Base-by-base conservation (phyloP, 2,797 vertebrate genomes). In the Furcifer pardalis region DNA sequence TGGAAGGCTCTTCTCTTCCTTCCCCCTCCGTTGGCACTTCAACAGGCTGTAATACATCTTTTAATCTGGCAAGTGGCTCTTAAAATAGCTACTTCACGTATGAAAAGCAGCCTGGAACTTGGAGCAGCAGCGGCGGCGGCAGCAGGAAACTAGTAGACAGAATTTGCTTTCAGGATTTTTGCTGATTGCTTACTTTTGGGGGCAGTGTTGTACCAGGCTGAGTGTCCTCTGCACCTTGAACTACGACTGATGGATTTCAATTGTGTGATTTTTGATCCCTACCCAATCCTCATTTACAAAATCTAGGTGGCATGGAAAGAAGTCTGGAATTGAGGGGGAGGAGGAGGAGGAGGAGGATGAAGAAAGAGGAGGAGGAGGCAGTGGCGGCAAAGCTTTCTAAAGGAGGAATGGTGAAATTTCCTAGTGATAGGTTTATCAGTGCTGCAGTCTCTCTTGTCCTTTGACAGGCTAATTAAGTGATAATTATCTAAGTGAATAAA, bases 401-500 rank as follows among this genome's bases (percentile, higher is more conserved):
- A 49, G 0, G 32, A 93, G 90, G 91, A 89, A 92, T 79, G 79
- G 85, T 90, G 85, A 89, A 87, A 89, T 89, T 90, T 73, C 0
- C 37, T 91, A 89, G 88, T 2, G 13, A 91, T 88, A 79, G 91
- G 92, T 93, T 91, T 89, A 84, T 91, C 90, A 59, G 59, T 35
- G 90, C 85, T 86, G 92, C 89, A 93, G 89, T 93, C 92, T 81
- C 89, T 56, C 5, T 5, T 84, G 90, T 84, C 81, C 86, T 94
- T 88, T 94, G 94, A 94, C 94, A 91, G 91, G 77, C 21, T 96
- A 96, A 96, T 96, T 95, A 96, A 96, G 94, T 96, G 95, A 93
- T 96, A 96, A 96, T 96, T 95, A 94, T 91, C 93, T 92, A 95
- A 96, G 96, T 95, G 94, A 95, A 95, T 95, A 96, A 96, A 96